phyloP scores from a whole-genome alignment of 2,888 invertebrate genomes.

The Subacronicta megacephala region DNA sequence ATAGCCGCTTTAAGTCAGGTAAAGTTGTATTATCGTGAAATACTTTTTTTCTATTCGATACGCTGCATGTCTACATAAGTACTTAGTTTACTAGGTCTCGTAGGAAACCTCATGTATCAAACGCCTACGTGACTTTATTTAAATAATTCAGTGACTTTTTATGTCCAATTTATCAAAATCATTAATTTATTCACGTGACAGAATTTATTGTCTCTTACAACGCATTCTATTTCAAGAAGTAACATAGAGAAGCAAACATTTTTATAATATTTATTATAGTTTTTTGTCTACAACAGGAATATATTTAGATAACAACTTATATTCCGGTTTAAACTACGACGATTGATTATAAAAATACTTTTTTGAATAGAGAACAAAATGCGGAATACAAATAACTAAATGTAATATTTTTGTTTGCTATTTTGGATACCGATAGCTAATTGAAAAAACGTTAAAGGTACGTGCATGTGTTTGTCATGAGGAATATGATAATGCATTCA shows the following conservation, averaged over 20 bases:
- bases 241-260: not conserved
- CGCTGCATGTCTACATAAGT: slow-evolving; percentile 7
- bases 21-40: slow-evolving; percentile 13
- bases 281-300: too few relatives aligned
- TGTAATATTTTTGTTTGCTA: not conserved
- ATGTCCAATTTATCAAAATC: slow-evolving; percentile 4
- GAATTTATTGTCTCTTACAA: slow-evolving; percentile 12
- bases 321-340: slow-evolving; percentile 1
- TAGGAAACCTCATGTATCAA: slow-evolving; percentile 9
- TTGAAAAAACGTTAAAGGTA: slow-evolving; percentile 7
- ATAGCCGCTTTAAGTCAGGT: slow-evolving; percentile 7
- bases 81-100: slow-evolving; percentile 4
- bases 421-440: slow-evolving; percentile 1
- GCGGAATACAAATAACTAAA: not conserved
- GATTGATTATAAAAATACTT: not conserved
- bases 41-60: slow-evolving; percentile 35
- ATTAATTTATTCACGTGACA: slow-evolving; percentile 19
- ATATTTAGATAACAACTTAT: not conserved
- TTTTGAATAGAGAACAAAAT: slow-evolving; percentile 6
- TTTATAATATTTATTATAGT: too few relatives aligned
- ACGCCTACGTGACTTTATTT: slow-evolving; percentile 31
- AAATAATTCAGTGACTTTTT: slow-evolving; percentile 19
- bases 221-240: slow-evolving; percentile 2
- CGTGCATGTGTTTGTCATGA: not conserved
- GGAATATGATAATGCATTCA: slow-evolving; percentile 19